Evolutionary conservation across 2,113 vertebrate genomes (phyloP), one percentile per base, ranked within the genome.

Genomic region (Eonycteris spelaea): DNA sequence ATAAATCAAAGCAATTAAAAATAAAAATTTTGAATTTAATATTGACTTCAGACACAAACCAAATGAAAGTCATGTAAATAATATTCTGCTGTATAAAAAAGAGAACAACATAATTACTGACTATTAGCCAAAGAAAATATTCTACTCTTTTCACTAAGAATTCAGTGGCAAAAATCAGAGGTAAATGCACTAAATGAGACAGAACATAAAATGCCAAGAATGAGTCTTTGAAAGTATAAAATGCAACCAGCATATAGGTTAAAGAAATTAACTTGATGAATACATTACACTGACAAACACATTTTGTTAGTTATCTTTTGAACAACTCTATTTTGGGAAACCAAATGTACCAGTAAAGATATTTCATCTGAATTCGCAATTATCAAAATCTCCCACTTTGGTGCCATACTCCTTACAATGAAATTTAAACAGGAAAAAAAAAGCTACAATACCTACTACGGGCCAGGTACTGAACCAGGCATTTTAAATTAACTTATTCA

Each of bases 321-420:
- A 53, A 96, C 33, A 93, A 68, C n/a, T 92, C 15, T 35, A 86
- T 57, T 90, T 91, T 94, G 59, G 87, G 16, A 94, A 97, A 96
- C 11, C 40, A 93, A 94, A 63, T 38, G 2, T 63, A 53, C 59
- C 28, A 71, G 30, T 24, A 84, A 86, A 22, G 21, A 53, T 90
- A 86, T 92, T 92, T 92, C 63, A 84, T 63, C 28, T 65, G 14
- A 95, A 90, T 91, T 55, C 35, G 75, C 40, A 93, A 85, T 85
- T 61, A 91, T 3, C 71, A 78, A 51, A 82, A 67, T 57, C 88
- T 65, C 65, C 43, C 26, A 82, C 18, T 45, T 55, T 67, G 40
- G 78, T 61, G 53, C 65, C 65, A 95, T 13, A 63, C 9, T 90
- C 70, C 71, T 92, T 90, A 87, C 22, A 90, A 86, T 22, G 35